Conservation (phyloP, 2,113 vertebrate species). For the Phalacrocorax carbo region DNA sequence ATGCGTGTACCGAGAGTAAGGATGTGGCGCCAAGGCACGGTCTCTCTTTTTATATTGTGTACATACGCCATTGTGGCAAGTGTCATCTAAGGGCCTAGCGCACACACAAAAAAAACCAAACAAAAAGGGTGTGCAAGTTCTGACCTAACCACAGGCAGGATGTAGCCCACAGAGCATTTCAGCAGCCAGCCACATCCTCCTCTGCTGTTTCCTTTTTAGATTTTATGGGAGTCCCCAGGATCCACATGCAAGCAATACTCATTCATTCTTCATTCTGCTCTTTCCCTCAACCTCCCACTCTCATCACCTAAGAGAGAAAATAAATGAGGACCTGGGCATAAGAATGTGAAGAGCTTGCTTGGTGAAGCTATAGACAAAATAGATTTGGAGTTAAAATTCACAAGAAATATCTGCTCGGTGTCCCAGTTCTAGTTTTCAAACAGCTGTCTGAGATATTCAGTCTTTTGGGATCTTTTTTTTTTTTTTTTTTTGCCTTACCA, state of each 20-base stretch:
- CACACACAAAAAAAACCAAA: background rate
- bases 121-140: background rate
- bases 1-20: background rate
- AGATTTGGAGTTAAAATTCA: background rate
- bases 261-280: background rate
- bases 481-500: background rate
- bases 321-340: background rate
- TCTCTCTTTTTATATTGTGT: background rate
- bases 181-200: conserved; percentile 59
- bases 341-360: background rate
- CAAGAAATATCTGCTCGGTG: background rate
- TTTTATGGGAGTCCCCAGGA: conserved; percentile 48
- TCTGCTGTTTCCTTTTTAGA: conserved; percentile 39
- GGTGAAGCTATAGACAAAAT: background rate
- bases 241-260: background rate
- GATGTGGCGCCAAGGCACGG: background rate
- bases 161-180: conserved; percentile 25
- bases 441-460: background rate
- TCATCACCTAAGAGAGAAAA: background rate
- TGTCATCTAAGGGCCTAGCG: background rate
- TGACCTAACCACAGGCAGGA: conserved; percentile 45
- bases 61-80: background rate
- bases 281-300: background rate
- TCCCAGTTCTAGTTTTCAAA: background rate
- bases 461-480: background rate